Conservation (phyloP, 2,797 vertebrate species). For the Adrianichthys oophorus region DNA sequence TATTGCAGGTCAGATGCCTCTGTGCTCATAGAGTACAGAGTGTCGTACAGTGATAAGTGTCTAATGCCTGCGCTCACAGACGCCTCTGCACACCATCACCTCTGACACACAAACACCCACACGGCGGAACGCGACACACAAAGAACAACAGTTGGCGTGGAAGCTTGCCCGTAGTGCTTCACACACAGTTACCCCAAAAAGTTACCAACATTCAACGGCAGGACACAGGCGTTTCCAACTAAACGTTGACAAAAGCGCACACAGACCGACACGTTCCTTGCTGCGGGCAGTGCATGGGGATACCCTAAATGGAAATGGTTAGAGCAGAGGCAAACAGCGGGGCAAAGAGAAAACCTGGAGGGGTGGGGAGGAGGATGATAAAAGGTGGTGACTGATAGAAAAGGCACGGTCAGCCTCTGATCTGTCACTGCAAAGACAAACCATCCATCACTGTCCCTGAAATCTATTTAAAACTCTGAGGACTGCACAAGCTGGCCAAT, state of each 20-base stretch:
- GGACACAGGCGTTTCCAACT: conserved; percentile 29
- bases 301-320: conserved; percentile 77
- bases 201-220: conserved; percentile 7
- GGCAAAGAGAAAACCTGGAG: conserved; percentile 10
- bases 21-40: conserved; percentile 56
- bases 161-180: conserved; percentile 36
- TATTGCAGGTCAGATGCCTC: conserved; percentile 76
- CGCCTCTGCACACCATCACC: conserved; percentile 62
- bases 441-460: conserved; percentile 27
- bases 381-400: conserved; percentile 63
- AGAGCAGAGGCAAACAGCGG: conserved; percentile 36
- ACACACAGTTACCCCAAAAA: conserved; percentile 40
- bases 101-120: conserved; percentile 69
- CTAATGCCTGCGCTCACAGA: conserved; percentile 55
- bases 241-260: conserved; percentile 18
- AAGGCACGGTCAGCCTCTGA: conserved; percentile 36
- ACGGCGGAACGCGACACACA: conserved; percentile 52
- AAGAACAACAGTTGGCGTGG: conserved; percentile 60
- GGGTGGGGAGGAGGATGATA: conserved; percentile 28
- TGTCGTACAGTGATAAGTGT: conserved; percentile 66
- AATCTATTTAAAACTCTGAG: conserved; percentile 40
- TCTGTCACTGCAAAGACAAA: conserved; percentile 41
- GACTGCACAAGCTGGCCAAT: conserved; percentile 10
- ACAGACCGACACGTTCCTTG: conserved; percentile 53
- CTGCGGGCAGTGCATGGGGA: conserved; percentile 62